These are phyloP conservation scores for Entomyzon cyanotis DNA, from an alignment of 2,113 vertebrate species.

Conservation along the genomic window DNA sequence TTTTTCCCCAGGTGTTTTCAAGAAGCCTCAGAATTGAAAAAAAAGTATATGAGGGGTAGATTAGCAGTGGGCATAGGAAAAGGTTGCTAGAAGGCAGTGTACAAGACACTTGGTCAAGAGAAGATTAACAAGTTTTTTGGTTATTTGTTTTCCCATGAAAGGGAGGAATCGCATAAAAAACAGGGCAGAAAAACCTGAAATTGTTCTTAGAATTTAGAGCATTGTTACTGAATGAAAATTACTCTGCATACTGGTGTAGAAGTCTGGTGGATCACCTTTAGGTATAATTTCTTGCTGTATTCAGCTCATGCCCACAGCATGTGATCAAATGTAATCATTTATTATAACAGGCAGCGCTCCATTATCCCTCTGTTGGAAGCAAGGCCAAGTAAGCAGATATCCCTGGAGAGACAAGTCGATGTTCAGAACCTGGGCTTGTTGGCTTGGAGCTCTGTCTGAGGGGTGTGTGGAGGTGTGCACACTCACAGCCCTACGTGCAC, in stretches of 20 bases:
- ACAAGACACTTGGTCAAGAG: background rate
- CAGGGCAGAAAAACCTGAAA: background rate
- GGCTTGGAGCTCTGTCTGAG: background rate
- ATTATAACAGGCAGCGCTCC: background rate
- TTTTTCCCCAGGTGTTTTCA: background rate
- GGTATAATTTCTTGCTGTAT: background rate
- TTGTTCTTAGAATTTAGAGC: constrained; percentile 38
- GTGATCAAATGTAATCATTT: background rate
- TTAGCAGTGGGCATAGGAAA: background rate
- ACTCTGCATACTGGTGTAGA: background rate
- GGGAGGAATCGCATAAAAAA: background rate
- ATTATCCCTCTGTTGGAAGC: background rate
- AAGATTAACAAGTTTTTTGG: background rate
- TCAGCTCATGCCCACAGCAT: background rate
- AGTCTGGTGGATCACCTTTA: background rate
- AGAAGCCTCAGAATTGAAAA: background rate
- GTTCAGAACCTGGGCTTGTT: background rate
- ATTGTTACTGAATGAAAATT: background rate
- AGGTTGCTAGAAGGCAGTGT: background rate
- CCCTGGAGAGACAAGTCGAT: background rate
- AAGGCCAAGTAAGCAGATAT: background rate
- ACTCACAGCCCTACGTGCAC: rapidly evolving
- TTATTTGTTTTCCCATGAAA: background rate
- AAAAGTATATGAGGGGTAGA: background rate
- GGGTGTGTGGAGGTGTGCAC: rapidly evolving